Evolutionary conservation across 2,113 vertebrate genomes (phyloP).

Genomic region (cattle (Bos taurus)): ARS-UCD2.0 NC_037332.1:117084001-117084500

Average conservation of each 20-base stretch:
- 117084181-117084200: background rate
- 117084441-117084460: background rate
- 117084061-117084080: rapidly evolving
- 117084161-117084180: background rate
- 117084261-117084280: background rate
- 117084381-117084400: background rate
- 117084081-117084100: background rate
- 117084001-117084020: background rate
- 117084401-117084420: background rate
- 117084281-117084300: background rate
- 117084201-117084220: background rate
- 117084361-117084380: background rate
- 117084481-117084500: rapidly evolving
- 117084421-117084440: rapidly evolving
- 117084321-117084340: background rate
- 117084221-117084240: background rate
- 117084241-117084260: background rate
- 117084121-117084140: rapidly evolving
- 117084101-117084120: background rate
- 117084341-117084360: background rate
- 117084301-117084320: background rate
- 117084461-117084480: background rate
- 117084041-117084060: too few relatives aligned
- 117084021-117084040: background rate
- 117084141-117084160: rapidly evolving